These are phyloP conservation scores for Entomobrya proxima DNA, from an alignment of 2,888 invertebrate species.

Conservation along the genomic window DNA sequence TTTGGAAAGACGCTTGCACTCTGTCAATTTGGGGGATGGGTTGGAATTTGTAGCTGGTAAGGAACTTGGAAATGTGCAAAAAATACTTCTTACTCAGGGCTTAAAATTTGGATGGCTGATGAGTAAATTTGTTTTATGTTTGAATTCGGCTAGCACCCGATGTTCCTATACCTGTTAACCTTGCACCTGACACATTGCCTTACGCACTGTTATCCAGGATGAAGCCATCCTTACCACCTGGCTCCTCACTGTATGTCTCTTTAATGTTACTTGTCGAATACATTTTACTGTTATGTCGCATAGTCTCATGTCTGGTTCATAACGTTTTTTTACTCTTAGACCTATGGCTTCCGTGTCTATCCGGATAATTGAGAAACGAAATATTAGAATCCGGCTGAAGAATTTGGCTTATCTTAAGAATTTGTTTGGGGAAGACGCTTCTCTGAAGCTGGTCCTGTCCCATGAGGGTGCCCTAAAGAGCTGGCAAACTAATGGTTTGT, in stretches of 20 bases:
- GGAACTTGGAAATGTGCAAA: not conserved
- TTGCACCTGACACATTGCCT: not conserved
- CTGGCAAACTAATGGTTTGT: slow-evolving; percentile 25
- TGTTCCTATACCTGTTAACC: not conserved
- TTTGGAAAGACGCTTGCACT: no score
- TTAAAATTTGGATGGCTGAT: not conserved
- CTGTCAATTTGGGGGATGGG: no score
- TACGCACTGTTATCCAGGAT: not conserved
- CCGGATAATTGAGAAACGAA: not conserved
- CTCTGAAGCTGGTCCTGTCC: not conserved
- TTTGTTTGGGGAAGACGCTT: not conserved
- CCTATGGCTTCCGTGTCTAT: not conserved
- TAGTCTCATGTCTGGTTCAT: not conserved
- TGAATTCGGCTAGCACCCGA: no score
- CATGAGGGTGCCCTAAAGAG: slow-evolving; percentile 1
- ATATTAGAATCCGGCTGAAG: not conserved
- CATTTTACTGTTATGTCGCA: not conserved
- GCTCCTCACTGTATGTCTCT: not conserved
- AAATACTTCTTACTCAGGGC: not conserved
- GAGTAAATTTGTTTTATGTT: not conserved
- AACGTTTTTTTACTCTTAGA: not conserved
- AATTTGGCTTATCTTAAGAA: slow-evolving; percentile 1
- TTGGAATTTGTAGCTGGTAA: not conserved
- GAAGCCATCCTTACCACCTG: not conserved
- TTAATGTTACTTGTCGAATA: not conserved